Conservation (phyloP, 2,113 vertebrate species). For the Rhinoderma darwinii region DNA sequence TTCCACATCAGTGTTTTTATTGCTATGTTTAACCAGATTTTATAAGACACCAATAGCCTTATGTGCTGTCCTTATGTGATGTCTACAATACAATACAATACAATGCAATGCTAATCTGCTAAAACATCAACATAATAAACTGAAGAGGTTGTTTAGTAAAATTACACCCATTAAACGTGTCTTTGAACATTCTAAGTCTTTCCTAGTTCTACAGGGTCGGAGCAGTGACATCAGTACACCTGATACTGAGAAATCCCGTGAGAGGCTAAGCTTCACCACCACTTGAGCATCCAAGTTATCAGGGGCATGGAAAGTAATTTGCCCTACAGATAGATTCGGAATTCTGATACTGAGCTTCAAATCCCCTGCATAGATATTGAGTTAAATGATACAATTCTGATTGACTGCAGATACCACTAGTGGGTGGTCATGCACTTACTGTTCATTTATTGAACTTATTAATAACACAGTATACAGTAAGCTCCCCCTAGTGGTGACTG, state of each 20-base stretch:
- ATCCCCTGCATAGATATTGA: too few species aligned
- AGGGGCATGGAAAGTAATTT: too few species aligned
- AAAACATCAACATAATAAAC: neutral
- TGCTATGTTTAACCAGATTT: neutral
- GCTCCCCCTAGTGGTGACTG: too few species aligned
- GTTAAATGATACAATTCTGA: too few species aligned
- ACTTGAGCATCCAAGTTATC: too few species aligned
- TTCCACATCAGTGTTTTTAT: neutral
- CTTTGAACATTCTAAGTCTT: neutral
- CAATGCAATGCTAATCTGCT: neutral
- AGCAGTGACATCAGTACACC: neutral
- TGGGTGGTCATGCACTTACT: too few species aligned
- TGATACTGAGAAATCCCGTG: neutral
- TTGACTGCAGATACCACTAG: too few species aligned
- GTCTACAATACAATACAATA: neutral
- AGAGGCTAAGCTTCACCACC: too few species aligned
- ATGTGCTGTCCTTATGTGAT: neutral
- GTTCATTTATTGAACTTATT: too few species aligned
- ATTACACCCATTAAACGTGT: neutral
- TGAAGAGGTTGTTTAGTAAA: neutral
- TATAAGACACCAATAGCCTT: neutral
- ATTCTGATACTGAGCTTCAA: too few species aligned
- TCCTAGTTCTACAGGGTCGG: neutral
- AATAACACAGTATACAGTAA: too few species aligned
- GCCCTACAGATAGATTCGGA: too few species aligned